Evolutionary conservation across 2,797 vertebrate species (phyloP), one percentile per base, ranked within the genome.

Genomic region (Furcifer pardalis): DNA sequence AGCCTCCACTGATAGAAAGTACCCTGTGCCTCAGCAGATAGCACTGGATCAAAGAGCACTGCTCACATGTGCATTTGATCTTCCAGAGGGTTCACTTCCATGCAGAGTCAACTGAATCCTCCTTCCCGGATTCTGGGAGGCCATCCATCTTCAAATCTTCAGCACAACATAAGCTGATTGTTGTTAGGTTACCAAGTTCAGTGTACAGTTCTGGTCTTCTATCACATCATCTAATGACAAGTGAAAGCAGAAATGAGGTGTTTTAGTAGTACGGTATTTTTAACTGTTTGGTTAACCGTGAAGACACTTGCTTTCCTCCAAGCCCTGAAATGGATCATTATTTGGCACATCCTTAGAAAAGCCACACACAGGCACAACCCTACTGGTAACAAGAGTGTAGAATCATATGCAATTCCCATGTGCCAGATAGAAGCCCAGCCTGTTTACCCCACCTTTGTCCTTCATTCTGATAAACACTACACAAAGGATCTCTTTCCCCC

Each of bases 391-490:
- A 35, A 52, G 44, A 25, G 13, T 65, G 17, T 2, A 21, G 17
- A 37, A 27, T 72, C 59, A 32, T 35, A 49, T 68, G 17, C n/a
- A 60, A 60, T 37, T 46, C n/a, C 23, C 62, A 44, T 32, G 12
- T 23, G 40, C 40, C 65, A 44, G 37, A 25, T 40, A 56, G 60
- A 74, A 79, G 76, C 42, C 77, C 15, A 59, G 42, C 37, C 71
- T 74, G 40, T 32, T 46, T 37, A 35, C 56, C 17, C n/a, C 72
- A 81, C 73, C 60, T 81, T 80, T 81, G 63, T 40, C 72, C 79
- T 87, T 83, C 79, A 10, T 73, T 86, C 84, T 88, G 86, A 82
- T 84, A 77, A 79, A 19, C 71, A 35, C 62, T n/a, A n/a, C 78
- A 46, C 83, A 80, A 75, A 82, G 37, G 10, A 2, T 56, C 84